These are phyloP conservation scores for Zoanthus sociatus DNA, from an alignment of 92 coral and sea anemone species.

Conservation along the genomic window DNA sequence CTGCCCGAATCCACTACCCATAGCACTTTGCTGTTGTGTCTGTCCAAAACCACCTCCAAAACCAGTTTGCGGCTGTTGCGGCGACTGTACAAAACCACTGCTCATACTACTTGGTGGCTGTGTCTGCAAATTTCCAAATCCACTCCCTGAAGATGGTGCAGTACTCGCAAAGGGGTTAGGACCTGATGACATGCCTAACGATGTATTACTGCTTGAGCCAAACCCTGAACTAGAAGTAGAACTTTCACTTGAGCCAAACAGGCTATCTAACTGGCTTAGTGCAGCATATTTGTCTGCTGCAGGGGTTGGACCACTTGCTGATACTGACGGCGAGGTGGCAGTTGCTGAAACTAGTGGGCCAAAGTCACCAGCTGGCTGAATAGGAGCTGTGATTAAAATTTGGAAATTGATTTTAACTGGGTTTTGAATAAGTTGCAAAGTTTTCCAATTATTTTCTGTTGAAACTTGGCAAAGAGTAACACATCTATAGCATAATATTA, in stretches of 20 bases:
- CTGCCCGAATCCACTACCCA: neutral
- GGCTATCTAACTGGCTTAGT: conserved; percentile 85
- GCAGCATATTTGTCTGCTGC: conserved; percentile 92
- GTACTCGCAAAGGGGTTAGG: conserved; percentile 92
- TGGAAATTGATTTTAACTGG: too few relatives aligned
- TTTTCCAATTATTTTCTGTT: too few relatives aligned
- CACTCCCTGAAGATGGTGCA: conserved; percentile 42
- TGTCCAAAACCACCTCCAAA: conserved; percentile 37
- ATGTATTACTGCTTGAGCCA: conserved; percentile 74
- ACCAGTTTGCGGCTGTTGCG: neutral
- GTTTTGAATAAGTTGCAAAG: too few relatives aligned
- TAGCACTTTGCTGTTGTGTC: conserved; percentile 10
- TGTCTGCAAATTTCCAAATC: conserved; percentile 21
- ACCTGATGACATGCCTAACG: conserved; percentile 95
- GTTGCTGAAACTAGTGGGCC: conserved; percentile 97
- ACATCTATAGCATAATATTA: too few relatives aligned
- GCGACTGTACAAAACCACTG: conserved; percentile 23
- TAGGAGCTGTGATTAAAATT: conserved; percentile 55
- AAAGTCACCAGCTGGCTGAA: conserved; percentile 78
- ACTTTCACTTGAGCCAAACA: conserved; percentile 71
- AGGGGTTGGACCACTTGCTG: conserved; percentile 54
- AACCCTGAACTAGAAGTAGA: conserved; percentile 77
- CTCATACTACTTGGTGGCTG: conserved; percentile 10
- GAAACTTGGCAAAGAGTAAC: too few relatives aligned
- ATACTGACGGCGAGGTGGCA: conserved; percentile 45